Evolutionary conservation across 2,113 vertebrate genomes (phyloP).

Genomic region (Cyphomyrus discorhynchus): DNA sequence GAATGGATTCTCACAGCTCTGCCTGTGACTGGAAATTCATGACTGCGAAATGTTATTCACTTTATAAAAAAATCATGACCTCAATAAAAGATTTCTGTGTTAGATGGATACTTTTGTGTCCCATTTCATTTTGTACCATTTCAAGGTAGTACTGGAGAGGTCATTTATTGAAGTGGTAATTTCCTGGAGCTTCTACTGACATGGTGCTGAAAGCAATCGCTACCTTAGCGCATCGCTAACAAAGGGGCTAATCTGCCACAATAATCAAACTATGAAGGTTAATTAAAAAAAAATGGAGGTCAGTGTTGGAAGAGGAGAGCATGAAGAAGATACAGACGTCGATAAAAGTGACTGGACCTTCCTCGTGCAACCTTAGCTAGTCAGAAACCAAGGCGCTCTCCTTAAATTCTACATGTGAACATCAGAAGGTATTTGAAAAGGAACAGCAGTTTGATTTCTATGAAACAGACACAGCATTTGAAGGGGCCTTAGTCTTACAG

Average conservation of each 20-base stretch:
- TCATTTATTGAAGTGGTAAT: background rate
- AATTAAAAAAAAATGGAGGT: background rate
- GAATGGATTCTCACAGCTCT: background rate
- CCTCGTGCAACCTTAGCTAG: background rate
- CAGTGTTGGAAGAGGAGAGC: background rate
- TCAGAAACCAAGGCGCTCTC: background rate
- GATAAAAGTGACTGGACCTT: background rate
- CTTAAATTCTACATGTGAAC: background rate
- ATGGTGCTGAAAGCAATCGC: background rate
- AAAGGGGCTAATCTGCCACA: background rate
- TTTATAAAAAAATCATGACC: background rate
- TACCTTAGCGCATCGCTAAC: background rate
- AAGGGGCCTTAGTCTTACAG: background rate
- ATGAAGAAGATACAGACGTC: background rate
- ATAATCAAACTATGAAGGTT: background rate
- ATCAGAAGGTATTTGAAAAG: background rate
- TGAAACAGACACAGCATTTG: background rate
- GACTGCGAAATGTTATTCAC: background rate
- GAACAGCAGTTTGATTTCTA: background rate
- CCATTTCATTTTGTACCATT: background rate
- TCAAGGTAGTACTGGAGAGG: background rate
- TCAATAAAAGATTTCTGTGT: background rate
- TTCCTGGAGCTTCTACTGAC: background rate
- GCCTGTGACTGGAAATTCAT: background rate
- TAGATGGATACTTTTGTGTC: constrained; percentile 4